phyloP scores from a whole-genome alignment of 1,140 invertebrate species.

The Pseudoatta argentina region DNA sequence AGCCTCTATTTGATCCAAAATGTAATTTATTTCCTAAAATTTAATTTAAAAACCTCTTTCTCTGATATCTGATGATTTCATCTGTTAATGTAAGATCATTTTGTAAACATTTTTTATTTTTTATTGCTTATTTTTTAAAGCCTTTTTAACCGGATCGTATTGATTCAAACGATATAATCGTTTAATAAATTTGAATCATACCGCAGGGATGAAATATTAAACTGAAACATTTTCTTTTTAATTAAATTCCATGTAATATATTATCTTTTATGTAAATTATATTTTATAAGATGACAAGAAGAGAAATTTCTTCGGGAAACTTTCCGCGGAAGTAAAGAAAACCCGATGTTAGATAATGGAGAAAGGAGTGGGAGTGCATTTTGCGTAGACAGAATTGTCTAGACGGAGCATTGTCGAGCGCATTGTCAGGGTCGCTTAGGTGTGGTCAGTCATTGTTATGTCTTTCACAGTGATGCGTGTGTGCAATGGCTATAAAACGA shows the following conservation, averaged over 20 bases:
- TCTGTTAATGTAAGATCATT: too few relatives aligned
- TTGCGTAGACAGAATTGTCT: slow-evolving; percentile 40
- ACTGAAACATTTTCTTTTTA: neutral
- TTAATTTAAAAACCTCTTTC: too few relatives aligned
- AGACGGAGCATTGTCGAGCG: slow-evolving; percentile 44
- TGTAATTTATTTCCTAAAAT: too few relatives aligned
- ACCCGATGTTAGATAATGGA: slow-evolving; percentile 12
- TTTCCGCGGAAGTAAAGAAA: slow-evolving; percentile 25
- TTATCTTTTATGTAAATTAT: slow-evolving; percentile 9
- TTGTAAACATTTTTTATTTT: too few relatives aligned
- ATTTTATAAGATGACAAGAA: neutral
- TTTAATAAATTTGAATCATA: too few relatives aligned
- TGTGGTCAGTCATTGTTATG: slow-evolving; percentile 62
- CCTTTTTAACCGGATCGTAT: too few relatives aligned
- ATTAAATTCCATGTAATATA: slow-evolving; percentile 9
- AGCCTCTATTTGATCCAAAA: too few relatives aligned
- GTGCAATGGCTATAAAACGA: slow-evolving; percentile 21
- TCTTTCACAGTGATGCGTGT: slow-evolving; percentile 21
- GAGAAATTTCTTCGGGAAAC: slow-evolving; percentile 45
- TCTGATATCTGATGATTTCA: too few relatives aligned
- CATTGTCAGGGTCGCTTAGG: slow-evolving; percentile 60
- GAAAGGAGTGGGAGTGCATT: slow-evolving; percentile 41
- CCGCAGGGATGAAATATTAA: neutral
- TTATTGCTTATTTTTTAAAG: too few relatives aligned
- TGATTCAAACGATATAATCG: too few relatives aligned